These are phyloP conservation scores for Sabatieria punctata DNA, from an alignment of 2,888 invertebrate genomes.

Conservation along the genomic window DNA sequence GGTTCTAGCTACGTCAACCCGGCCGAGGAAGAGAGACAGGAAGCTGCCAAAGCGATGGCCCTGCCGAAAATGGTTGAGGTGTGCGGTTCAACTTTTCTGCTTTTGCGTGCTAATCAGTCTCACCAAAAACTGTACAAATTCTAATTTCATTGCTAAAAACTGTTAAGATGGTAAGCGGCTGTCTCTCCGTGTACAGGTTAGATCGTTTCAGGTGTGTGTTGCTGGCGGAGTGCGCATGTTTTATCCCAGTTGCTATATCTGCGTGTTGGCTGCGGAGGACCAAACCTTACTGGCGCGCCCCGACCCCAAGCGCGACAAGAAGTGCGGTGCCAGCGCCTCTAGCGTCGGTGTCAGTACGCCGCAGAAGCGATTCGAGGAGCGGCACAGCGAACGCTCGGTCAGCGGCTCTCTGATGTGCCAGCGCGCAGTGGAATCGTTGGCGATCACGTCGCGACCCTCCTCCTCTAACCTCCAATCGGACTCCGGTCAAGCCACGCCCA, in stretches of 20 bases:
- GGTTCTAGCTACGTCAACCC: conserved; percentile 7
- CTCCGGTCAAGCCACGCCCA: no score
- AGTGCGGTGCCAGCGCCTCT: conserved; percentile 13
- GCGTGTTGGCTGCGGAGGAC: conserved; percentile 64
- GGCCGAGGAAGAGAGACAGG: conserved; percentile 9
- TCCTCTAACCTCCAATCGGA: no score
- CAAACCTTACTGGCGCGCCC: background rate
- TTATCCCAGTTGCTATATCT: conserved; percentile 83
- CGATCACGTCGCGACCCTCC: background rate
- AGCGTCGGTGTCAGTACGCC: background rate
- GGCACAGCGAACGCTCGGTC: conserved; percentile 29
- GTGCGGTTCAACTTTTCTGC: no score
- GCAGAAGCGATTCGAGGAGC: conserved; percentile 10
- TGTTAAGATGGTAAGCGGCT: no score
- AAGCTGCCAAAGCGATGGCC: conserved; percentile 7
- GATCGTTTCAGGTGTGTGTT: conserved; percentile 25
- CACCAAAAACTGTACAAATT: no score
- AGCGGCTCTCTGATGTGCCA: background rate
- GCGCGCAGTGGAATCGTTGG: background rate
- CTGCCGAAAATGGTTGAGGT: conserved; percentile 18
- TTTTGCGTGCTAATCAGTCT: no score
- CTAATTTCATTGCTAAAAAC: no score
- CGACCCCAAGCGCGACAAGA: background rate
- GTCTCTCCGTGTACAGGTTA: no score
- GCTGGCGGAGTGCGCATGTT: conserved; percentile 78